A percentile compares a stretch with the other conserved stretches of the same genome.
Evolutionary conservation across 1,140 invertebrate species (phyloP).

Genomic region (Drosophila kohkoa): DNA sequence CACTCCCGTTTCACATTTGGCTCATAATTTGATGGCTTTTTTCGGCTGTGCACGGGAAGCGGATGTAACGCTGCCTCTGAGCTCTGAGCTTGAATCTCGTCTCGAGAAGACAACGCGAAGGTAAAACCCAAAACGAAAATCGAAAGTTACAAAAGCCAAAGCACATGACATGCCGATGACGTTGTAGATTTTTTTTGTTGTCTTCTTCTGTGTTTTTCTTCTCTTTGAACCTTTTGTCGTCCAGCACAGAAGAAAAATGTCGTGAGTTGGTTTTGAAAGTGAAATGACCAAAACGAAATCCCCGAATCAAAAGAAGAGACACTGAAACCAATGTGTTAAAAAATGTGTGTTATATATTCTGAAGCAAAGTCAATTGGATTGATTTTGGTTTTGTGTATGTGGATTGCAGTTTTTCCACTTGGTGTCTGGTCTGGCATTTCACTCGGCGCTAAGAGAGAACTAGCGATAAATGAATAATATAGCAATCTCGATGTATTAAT

Average conservation of each 20-base stretch:
- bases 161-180: conserved; percentile 62
- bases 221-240: conserved; percentile 56
- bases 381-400: neutral
- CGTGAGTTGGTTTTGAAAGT: conserved; percentile 79
- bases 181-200: conserved; percentile 52
- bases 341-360: conserved; percentile 4
- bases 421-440: conserved; percentile 44
- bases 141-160: conserved; percentile 66
- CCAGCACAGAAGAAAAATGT: conserved; percentile 48
- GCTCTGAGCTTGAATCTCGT: neutral
- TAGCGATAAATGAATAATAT: conserved; percentile 81
- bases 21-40: conserved; percentile 75
- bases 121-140: conserved; percentile 67
- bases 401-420: conserved; percentile 41
- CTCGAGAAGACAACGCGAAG: conserved; percentile 1
- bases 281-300: conserved; percentile 68
- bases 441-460: conserved; percentile 58
- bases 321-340: conserved; percentile 14
- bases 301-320: conserved; percentile 5
- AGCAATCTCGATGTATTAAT: conserved; percentile 79
- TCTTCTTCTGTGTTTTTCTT: conserved; percentile 9
- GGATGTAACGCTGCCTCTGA: conserved; percentile 61
- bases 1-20: conserved; percentile 65
- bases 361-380: neutral
- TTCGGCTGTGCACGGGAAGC: conserved; percentile 70